These are phyloP conservation scores for Petaurus breviceps DNA, from an alignment of 2,113 vertebrate genomes.

Conservation along the genomic window DNA sequence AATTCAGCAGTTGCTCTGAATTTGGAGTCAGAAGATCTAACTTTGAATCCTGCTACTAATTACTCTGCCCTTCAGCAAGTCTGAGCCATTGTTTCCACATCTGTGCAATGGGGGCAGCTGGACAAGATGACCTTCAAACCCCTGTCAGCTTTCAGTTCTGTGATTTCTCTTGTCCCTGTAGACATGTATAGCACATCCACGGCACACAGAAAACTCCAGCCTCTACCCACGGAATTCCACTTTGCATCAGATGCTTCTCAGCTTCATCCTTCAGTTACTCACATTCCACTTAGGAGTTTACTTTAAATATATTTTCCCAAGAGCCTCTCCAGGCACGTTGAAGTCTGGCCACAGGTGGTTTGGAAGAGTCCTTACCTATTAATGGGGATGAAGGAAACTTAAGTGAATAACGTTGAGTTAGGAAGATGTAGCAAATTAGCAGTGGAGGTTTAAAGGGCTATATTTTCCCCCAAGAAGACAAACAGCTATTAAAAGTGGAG, in stretches of 20 bases:
- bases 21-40: not conserved
- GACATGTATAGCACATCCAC: not conserved
- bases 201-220: not conserved
- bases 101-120: too few species aligned
- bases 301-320: slow-evolving; percentile 67
- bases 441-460: not conserved
- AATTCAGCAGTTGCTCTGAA: not conserved
- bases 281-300: slow-evolving; percentile 59
- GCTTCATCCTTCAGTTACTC: slow-evolving; percentile 26
- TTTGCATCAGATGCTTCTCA: not conserved
- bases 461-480: slow-evolving; percentile 41
- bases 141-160: not conserved
- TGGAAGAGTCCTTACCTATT: slow-evolving; percentile 60
- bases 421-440: slow-evolving; percentile 50
- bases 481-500: slow-evolving; percentile 48
- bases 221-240: not conserved
- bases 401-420: slow-evolving; percentile 1
- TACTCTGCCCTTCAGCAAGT: not conserved
- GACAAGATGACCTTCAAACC: not conserved
- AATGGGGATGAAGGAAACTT: slow-evolving; percentile 25
- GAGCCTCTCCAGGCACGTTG: slow-evolving; percentile 59
- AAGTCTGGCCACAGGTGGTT: slow-evolving; percentile 59
- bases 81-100: not conserved
- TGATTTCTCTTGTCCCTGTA: not conserved
- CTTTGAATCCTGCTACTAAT: not conserved